These are phyloP conservation scores for Beris chalybata DNA, from an alignment of 2,888 invertebrate species.

Conservation along the genomic window DNA sequence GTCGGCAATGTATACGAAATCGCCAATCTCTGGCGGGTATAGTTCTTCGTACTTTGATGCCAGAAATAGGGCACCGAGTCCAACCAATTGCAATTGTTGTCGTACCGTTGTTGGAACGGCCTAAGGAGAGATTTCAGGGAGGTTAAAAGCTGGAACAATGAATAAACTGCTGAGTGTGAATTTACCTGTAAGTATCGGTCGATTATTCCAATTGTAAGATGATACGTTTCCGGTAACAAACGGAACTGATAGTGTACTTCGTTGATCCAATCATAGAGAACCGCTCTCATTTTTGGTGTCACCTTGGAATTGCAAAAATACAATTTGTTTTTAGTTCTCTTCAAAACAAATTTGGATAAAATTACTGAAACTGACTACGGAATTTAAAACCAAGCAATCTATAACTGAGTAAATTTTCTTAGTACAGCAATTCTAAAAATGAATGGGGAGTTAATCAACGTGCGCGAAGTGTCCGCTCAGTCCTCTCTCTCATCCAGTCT, in stretches of 20 bases:
- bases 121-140: slow-evolving; percentile 55
- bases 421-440: too few relatives aligned
- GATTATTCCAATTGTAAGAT: slow-evolving; percentile 82
- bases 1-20: slow-evolving; percentile 91
- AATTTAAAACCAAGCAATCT: too few relatives aligned
- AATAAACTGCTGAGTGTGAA: background rate
- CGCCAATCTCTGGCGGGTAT: slow-evolving; percentile 80
- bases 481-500: too few relatives aligned
- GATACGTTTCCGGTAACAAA: slow-evolving; percentile 84
- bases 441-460: too few relatives aligned
- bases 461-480: too few relatives aligned
- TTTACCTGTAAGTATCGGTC: slow-evolving; percentile 75
- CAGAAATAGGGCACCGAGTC: slow-evolving; percentile 84
- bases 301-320: slow-evolving; percentile 56
- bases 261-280: slow-evolving; percentile 91
- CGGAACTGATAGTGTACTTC: slow-evolving; percentile 88
- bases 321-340: background rate
- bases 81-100: slow-evolving; percentile 81
- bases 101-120: slow-evolving; percentile 64
- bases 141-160: background rate
- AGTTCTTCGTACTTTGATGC: slow-evolving; percentile 96
- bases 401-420: too few relatives aligned
- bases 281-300: slow-evolving; percentile 82
- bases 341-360: too few relatives aligned
- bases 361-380: too few relatives aligned